Conservation (phyloP, 2,797 vertebrate genomes). For the Gymnocypris eckloni region DNA sequence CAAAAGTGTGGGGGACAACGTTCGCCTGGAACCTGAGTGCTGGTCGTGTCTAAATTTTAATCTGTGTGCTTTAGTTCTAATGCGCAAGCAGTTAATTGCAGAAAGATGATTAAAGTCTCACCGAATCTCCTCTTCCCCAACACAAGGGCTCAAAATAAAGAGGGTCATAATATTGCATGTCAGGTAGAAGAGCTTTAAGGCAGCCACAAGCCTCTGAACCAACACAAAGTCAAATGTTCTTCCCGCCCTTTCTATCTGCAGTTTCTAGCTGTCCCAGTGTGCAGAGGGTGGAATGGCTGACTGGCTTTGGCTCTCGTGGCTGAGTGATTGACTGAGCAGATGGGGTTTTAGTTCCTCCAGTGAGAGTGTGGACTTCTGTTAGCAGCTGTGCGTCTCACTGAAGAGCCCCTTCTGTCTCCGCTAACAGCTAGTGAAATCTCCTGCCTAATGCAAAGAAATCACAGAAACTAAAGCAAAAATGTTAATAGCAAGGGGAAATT, state of each 20-base stretch:
- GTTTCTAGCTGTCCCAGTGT: not conserved
- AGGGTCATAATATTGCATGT: conserved; percentile 72
- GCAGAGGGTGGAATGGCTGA: conserved; percentile 26
- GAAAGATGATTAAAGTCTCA: conserved; percentile 81
- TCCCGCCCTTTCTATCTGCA: conserved; percentile 18
- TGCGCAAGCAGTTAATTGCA: conserved; percentile 70
- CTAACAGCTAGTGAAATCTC: conserved; percentile 27
- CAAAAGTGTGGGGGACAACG: not conserved
- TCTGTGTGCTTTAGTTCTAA: conserved; percentile 76
- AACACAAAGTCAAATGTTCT: not conserved
- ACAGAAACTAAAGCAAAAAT: conserved; percentile 2
- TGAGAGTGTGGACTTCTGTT: conserved; percentile 46
- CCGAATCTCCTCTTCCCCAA: conserved; percentile 74
- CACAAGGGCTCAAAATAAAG: conserved; percentile 69
- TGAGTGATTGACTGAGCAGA: conserved; percentile 67
- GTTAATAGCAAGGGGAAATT: not conserved
- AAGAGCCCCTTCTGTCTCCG: conserved; percentile 19
- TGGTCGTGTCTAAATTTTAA: conserved; percentile 70
- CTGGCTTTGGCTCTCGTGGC: conserved; percentile 64
- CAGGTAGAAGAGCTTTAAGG: conserved; percentile 69
- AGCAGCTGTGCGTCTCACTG: conserved; percentile 49
- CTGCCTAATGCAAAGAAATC: not conserved
- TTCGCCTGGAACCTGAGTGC: conserved; percentile 51
- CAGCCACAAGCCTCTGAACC: conserved; percentile 1
- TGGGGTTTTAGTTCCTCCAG: conserved; percentile 59